Conservation (phyloP, 2,113 vertebrate species). For the Tachycineta bicolor region DNA sequence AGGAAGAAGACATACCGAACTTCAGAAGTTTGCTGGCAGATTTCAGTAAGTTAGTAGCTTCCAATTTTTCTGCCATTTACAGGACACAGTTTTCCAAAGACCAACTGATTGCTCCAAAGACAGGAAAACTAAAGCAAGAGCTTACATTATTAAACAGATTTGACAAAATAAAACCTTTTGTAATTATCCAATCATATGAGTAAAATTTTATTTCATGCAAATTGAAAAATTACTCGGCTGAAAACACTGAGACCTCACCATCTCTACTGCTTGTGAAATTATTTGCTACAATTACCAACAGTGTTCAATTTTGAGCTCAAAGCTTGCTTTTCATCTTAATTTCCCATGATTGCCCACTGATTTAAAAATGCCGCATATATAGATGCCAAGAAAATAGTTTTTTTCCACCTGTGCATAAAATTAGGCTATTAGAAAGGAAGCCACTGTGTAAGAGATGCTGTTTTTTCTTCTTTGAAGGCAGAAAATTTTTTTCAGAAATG, state of each 20-base stretch:
- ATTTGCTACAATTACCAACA: not conserved
- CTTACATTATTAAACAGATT: not conserved
- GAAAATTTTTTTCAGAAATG: not conserved
- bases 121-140: not conserved
- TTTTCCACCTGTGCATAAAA: not conserved
- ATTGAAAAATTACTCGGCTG: not conserved
- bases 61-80: not conserved
- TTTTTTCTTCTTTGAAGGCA: not conserved
- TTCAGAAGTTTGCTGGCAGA: not conserved
- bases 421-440: not conserved
- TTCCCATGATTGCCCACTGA: not conserved
- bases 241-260: not conserved
- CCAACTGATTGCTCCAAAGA: not conserved
- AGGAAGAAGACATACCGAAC: not conserved
- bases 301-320: not conserved
- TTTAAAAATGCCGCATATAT: not conserved
- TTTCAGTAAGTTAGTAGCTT: not conserved
- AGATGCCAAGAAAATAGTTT: not conserved
- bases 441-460: not conserved
- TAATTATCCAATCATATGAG: not conserved
- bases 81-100: not conserved
- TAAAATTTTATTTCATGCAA: not conserved
- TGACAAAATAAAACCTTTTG: not conserved
- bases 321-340: not conserved
- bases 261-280: not conserved